Conservation (phyloP, 2,797 vertebrate genomes). For the Neoniphon sammara region DNA sequence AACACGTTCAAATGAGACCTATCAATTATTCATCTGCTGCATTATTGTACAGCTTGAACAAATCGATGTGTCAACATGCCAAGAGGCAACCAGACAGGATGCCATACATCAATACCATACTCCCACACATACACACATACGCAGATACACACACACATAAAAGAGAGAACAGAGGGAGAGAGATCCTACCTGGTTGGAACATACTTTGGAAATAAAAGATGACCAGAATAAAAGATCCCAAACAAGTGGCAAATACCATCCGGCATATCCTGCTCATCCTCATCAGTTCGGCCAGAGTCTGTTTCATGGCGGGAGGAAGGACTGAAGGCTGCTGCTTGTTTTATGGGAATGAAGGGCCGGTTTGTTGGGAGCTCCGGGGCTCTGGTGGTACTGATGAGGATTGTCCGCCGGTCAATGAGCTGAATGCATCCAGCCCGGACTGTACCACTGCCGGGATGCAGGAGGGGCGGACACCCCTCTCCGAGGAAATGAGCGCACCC, state of each 20-base stretch:
- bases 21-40: conserved; percentile 38
- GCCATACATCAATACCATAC: conserved; percentile 29
- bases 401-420: conserved; percentile 72
- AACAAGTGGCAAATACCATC: conserved; percentile 96
- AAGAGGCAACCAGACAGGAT: conserved; percentile 34
- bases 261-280: conserved; percentile 97
- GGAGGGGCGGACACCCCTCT: conserved; percentile 41
- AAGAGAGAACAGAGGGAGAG: conserved; percentile 22
- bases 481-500: conserved; percentile 68
- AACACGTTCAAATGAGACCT: conserved; percentile 3
- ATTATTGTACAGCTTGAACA: conserved; percentile 28
- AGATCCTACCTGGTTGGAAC: conserved; percentile 97
- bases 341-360: conserved; percentile 31
- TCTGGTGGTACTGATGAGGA: conserved; percentile 76
- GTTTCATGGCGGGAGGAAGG: conserved; percentile 88
- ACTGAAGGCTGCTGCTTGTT: conserved; percentile 20
- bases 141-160: conserved; percentile 9
- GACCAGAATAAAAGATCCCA: conserved; percentile 97
- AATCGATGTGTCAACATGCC: conserved; percentile 50
- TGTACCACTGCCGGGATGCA: conserved; percentile 69
- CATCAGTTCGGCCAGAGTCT: conserved; percentile 92
- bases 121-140: conserved; percentile 15
- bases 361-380: conserved; percentile 48
- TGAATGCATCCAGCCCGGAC: conserved; percentile 68
- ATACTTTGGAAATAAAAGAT: conserved; percentile 99